Conservation (phyloP, 2,888 invertebrate species). For the Epirrita christyi region DNA sequence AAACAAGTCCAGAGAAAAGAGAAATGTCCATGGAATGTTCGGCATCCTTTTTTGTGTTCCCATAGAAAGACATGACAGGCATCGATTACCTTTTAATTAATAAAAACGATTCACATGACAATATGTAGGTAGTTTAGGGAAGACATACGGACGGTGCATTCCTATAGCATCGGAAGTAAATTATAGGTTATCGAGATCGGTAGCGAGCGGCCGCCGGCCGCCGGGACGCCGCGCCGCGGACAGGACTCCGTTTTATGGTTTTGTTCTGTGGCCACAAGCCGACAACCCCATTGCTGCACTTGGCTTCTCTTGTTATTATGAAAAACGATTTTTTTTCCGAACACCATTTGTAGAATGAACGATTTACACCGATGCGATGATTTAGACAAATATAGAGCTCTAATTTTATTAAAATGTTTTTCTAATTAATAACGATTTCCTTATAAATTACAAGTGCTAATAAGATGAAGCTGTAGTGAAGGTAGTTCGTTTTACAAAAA, state of each 20-base stretch:
- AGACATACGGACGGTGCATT: conserved; percentile 32
- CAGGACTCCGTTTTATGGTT: conserved; percentile 7
- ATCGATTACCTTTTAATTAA: conserved; percentile 34
- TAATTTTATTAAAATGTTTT: no score
- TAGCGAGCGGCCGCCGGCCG: conserved; percentile 43
- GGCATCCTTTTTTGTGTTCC: conserved; percentile 15
- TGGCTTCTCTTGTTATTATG: conserved; percentile 1
- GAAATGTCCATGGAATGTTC: conserved; percentile 18
- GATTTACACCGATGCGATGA: no score
- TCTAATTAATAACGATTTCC: no score
- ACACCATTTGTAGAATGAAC: no score
- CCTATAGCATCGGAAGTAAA: conserved; percentile 57
- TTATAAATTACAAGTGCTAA: no score
- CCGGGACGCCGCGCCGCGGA: conserved; percentile 15
- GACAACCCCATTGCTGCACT: neutral
- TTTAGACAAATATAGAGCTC: no score
- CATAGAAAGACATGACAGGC: conserved; percentile 19
- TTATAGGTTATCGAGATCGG: conserved; percentile 66
- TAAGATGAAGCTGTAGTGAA: no score
- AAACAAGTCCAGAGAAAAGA: conserved; percentile 9
- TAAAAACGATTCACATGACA: conserved; percentile 29
- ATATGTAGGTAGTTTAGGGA: conserved; percentile 12
- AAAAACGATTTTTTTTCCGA: no score
- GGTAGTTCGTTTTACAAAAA: no score
- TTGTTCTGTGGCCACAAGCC: conserved; percentile 4